These are phyloP conservation scores for Aplysia californica DNA, from an alignment of 1,140 invertebrate species.

Conservation along the genomic window DNA sequence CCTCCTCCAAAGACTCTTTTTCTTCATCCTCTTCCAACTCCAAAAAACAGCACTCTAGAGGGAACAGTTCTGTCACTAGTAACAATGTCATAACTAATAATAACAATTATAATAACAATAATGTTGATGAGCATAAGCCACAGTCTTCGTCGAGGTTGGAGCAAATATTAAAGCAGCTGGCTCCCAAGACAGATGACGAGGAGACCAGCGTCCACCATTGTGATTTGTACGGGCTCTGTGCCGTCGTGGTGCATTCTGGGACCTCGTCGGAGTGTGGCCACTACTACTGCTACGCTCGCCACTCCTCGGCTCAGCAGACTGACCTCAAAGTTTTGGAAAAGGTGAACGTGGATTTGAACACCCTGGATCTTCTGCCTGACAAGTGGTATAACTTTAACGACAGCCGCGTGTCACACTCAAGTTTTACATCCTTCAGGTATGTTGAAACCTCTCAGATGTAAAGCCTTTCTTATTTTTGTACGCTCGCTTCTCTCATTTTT, in stretches of 20 bases:
- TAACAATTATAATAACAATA: neutral
- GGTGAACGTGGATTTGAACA: neutral
- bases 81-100: neutral
- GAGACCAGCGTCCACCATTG: neutral
- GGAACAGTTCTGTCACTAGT: neutral
- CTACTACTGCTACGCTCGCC: conserved; percentile 85
- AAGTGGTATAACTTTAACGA: conserved; percentile 88
- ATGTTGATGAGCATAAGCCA: neutral
- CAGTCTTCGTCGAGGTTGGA: neutral
- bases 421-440: conserved; percentile 72
- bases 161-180: neutral
- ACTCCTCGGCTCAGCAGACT: conserved; percentile 47
- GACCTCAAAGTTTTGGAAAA: conserved; percentile 34
- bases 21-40: neutral
- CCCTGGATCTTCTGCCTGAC: conserved; percentile 61
- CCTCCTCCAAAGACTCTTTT: neutral
- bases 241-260: conserved; percentile 86
- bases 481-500: neutral
- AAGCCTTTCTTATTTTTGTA: neutral
- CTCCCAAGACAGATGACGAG: neutral
- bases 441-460: too few relatives aligned
- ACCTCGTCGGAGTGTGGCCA: conserved; percentile 85
- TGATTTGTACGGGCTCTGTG: conserved; percentile 77
- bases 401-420: conserved; percentile 74
- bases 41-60: neutral